These are phyloP conservation scores for Brachionus plicatilis DNA, from an alignment of 1,140 invertebrate species.

Conservation along the genomic window DNA sequence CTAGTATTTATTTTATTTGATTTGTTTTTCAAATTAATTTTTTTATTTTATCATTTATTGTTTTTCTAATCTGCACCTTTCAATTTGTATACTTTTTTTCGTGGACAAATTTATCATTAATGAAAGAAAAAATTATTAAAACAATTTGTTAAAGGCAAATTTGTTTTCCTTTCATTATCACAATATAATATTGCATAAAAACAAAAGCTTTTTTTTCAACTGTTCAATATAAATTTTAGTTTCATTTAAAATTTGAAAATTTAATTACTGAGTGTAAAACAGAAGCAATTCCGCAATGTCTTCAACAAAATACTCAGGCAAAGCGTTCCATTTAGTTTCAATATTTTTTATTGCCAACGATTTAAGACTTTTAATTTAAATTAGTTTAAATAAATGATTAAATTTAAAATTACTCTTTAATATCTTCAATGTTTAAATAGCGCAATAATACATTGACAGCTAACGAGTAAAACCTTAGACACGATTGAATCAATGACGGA, in stretches of 20 bases:
- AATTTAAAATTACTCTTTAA: constrained; percentile 52
- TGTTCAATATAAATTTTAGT: no score
- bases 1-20: no score
- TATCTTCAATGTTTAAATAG: constrained; percentile 59
- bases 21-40: no score
- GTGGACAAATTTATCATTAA: no score
- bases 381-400: not conserved
- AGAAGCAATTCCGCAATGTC: constrained; percentile 90
- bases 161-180: no score
- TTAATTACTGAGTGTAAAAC: constrained; percentile 82
- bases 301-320: constrained; percentile 93
- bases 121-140: no score
- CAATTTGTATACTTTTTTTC: no score
- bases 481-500: constrained; percentile 69
- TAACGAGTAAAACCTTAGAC: constrained; percentile 76
- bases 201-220: no score
- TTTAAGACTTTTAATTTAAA: not conserved
- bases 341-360: not conserved
- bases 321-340: constrained; percentile 50
- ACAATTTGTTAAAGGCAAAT: no score
- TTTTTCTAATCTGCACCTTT: no score
- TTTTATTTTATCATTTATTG: no score
- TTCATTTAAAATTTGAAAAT: constrained; percentile 62
- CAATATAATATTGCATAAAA: no score
- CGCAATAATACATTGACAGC: constrained; percentile 69